Evolutionary conservation across 2,113 vertebrate species (phyloP).

Genomic region (Lonchura striata): DNA sequence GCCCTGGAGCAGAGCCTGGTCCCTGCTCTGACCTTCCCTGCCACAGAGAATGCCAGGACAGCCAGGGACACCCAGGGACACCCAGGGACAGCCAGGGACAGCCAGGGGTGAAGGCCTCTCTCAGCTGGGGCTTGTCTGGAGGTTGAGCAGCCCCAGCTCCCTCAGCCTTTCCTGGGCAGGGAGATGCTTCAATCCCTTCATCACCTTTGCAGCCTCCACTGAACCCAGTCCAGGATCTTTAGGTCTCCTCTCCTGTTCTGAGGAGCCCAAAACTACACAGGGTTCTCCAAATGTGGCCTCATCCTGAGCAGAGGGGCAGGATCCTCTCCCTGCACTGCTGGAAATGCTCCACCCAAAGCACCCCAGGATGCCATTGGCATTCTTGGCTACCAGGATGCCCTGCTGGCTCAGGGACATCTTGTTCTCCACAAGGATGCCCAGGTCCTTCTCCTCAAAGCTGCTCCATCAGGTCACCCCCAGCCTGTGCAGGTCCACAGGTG

Average conservation of each 20-base stretch:
- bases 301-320: neutral
- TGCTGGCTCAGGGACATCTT: neutral
- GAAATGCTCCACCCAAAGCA: neutral
- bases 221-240: fast-evolving
- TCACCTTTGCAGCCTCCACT: fast-evolving
- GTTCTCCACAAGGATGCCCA: fast-evolving
- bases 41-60: too few species aligned
- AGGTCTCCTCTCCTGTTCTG: neutral
- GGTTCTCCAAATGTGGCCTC: neutral
- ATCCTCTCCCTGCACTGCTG: neutral
- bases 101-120: neutral
- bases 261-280: neutral
- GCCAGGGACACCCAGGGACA: neutral
- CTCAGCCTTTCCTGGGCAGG: neutral
- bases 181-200: too few species aligned
- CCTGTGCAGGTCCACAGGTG: neutral
- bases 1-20: neutral
- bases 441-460: neutral
- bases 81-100: neutral
- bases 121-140: neutral
- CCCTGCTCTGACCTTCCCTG: neutral
- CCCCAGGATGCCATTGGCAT: neutral
- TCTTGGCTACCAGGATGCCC: neutral
- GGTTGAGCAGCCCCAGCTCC: neutral
- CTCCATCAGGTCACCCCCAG: neutral